Evolutionary conservation across 2,888 invertebrate species (phyloP).

Genomic region (Prosapia bicincta): DNA sequence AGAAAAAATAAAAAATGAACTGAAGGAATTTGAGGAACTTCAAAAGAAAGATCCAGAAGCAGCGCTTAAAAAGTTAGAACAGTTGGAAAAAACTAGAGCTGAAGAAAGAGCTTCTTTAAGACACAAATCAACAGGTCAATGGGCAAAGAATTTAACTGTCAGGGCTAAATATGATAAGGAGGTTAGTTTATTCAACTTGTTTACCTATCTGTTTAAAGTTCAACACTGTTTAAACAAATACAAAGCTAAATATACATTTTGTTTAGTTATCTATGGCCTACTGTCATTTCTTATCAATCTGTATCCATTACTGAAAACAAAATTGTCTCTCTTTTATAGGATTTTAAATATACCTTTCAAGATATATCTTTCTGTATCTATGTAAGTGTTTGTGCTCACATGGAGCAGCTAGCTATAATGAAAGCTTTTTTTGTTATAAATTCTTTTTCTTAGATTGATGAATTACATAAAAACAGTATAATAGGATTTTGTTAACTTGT

Average conservation of each 20-base stretch:
- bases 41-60: slow-evolving; percentile 85
- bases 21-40: slow-evolving; percentile 86
- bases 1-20: slow-evolving; percentile 73
- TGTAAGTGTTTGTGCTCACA: no score
- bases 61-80: slow-evolving; percentile 81
- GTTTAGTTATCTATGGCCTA: not conserved
- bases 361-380: no score
- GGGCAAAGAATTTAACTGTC: slow-evolving; percentile 80
- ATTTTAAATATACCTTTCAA: no score
- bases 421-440: no score
- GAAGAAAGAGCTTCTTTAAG: slow-evolving; percentile 86
- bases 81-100: slow-evolving; percentile 77
- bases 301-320: no score
- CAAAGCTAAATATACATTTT: not conserved
- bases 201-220: no score
- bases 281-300: not conserved
- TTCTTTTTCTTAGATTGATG: no score
- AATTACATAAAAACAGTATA: no score
- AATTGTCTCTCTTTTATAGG: no score
- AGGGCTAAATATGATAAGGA: slow-evolving; percentile 91
- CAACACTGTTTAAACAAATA: no score
- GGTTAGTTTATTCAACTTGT: slow-evolving; percentile 52
- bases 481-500: no score
- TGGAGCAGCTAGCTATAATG: no score
- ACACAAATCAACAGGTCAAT: slow-evolving; percentile 95